A percentile compares a stretch with the other conserved stretches of the same genome.
phyloP scores from a whole-genome alignment of 2,113 vertebrate species.

The Noturus placidus region DNA sequence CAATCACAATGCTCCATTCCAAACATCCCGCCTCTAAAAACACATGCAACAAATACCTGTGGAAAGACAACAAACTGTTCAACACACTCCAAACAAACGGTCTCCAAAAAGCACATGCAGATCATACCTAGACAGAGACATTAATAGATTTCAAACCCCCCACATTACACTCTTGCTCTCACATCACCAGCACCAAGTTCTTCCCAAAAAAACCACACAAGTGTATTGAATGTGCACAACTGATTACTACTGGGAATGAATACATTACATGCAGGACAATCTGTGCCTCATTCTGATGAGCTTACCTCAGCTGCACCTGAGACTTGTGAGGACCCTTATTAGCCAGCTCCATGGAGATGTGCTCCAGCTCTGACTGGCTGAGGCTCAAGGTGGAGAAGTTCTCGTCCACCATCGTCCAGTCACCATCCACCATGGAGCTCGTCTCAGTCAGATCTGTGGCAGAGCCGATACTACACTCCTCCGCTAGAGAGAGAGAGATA shows the following conservation, averaged over 20 bases:
- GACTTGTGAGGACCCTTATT: conserved; percentile 97
- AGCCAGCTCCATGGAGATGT: conserved; percentile 94
- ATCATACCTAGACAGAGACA: background rate
- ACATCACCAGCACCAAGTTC: background rate
- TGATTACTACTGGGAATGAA: background rate
- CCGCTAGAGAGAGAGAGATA: conserved; percentile 70
- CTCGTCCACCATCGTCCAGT: conserved; percentile 97
- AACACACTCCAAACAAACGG: background rate
- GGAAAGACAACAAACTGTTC: background rate
- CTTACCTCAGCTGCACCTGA: conserved; percentile 92
- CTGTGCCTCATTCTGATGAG: background rate
- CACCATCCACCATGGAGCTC: conserved; percentile 94
- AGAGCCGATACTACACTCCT: conserved; percentile 96
- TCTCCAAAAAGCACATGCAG: background rate
- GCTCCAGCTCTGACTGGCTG: conserved; percentile 93
- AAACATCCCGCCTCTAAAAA: conserved; percentile 97
- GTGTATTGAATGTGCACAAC: background rate
- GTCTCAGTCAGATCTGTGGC: conserved; percentile 97
- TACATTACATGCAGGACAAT: background rate
- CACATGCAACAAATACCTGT: conserved; percentile 91
- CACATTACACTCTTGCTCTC: background rate
- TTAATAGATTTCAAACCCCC: background rate
- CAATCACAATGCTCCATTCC: conserved; percentile 93
- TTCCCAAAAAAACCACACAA: background rate
- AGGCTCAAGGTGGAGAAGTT: conserved; percentile 88